phyloP scores from a whole-genome alignment of 2,113 vertebrate genomes.

The Anoura caudifer region DNA sequence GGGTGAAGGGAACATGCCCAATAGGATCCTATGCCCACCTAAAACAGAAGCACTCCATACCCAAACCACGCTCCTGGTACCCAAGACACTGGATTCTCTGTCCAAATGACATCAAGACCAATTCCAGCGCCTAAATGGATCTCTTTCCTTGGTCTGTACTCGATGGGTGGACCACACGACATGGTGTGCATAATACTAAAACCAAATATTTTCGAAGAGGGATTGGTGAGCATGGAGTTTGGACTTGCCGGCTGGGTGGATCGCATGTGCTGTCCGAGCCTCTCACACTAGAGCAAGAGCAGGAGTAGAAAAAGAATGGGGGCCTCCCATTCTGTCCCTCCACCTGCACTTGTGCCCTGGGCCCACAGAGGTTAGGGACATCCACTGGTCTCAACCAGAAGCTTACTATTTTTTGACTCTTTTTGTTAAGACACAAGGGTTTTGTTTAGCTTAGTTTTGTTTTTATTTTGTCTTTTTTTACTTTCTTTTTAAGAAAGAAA shows the following conservation, averaged over 20 bases:
- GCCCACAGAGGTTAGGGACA: background rate
- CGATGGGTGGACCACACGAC: background rate
- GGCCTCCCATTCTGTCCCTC: background rate
- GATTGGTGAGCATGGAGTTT: background rate
- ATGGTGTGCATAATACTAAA: background rate
- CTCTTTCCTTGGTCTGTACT: background rate
- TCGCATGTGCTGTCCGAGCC: background rate
- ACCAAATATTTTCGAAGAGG: background rate
- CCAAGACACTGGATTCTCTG: background rate
- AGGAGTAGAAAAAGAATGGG: background rate
- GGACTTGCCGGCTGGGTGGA: background rate
- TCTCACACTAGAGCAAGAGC: background rate
- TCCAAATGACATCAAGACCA: background rate
- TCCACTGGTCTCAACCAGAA: background rate
- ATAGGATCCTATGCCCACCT: background rate
- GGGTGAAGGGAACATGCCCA: background rate
- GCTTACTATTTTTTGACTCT: background rate
- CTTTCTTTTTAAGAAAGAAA: constrained; percentile 30
- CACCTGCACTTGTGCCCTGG: background rate
- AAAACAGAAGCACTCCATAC: background rate
- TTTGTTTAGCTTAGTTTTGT: background rate
- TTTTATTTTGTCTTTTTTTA: background rate
- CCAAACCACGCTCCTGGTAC: background rate
- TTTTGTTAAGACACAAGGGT: background rate
- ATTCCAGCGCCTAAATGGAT: background rate